Percentiles rank a stretch among this genome's conserved stretches.
Conservation (phyloP, 1,140 invertebrate genomes). For the Hydropsyche tenuis region DNA sequence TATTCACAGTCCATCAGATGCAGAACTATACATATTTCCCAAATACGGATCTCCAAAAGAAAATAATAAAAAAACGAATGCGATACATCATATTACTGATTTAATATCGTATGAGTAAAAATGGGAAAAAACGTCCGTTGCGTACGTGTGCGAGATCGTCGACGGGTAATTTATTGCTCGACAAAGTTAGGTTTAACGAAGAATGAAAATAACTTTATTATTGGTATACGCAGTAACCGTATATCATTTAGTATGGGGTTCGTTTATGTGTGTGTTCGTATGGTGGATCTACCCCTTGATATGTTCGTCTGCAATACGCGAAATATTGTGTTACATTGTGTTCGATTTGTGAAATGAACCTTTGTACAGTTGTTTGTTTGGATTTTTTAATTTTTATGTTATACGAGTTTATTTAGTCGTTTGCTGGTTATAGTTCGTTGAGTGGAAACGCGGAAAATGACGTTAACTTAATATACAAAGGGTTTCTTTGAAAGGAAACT, state of each 20-base stretch:
- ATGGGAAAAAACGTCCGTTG: slow-evolving; percentile 34
- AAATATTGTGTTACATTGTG: background rate
- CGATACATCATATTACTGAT: no score
- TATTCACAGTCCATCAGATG: slow-evolving; percentile 44
- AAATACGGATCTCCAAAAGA: background rate
- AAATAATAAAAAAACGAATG: no score
- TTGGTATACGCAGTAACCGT: slow-evolving; percentile 28
- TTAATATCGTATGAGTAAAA: background rate
- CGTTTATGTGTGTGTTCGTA: background rate
- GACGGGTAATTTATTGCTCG: slow-evolving; percentile 45
- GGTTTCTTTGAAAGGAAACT: slow-evolving; percentile 46
- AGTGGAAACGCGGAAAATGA: background rate
- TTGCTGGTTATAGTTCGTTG: no score
- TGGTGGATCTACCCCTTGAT: background rate
- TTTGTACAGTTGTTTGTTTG: background rate
- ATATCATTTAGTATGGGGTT: slow-evolving; percentile 16
- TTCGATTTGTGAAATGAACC: background rate
- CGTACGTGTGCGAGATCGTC: slow-evolving; percentile 33
- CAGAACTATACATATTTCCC: slow-evolving; percentile 29
- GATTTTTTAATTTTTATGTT: no score
- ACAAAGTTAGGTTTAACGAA: slow-evolving; percentile 47
- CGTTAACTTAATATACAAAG: slow-evolving; percentile 44
- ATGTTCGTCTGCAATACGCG: background rate
- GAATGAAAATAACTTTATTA: slow-evolving; percentile 49
- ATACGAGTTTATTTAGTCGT: no score